Base-by-base conservation (phyloP, 2,888 invertebrate genomes). In the Magallana nippona region DNA sequence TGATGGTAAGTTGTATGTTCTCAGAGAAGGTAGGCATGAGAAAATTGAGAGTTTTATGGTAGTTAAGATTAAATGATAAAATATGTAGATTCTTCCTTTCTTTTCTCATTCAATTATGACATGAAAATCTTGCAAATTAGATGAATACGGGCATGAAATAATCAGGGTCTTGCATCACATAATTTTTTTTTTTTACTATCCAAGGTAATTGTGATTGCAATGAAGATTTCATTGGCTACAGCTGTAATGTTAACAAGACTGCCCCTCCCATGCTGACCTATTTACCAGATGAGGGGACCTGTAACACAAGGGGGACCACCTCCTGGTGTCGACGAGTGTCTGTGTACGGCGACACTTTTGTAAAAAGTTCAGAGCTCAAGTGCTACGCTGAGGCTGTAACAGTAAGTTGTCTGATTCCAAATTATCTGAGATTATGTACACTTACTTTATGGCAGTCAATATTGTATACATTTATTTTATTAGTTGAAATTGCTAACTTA, bases 151-250 rank as follows among this genome's bases (percentile, higher is more conserved):
- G 32, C 32, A 32, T 32, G 32, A 32, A 32, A 32, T 32, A 3
- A 32, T 3, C 32, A 32, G 2, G 32, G n/a, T 32, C 32, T 32
- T 32, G 32, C 32, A 32, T 44, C 44, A 44, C 10, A 8, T 44
- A 44, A 44, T 44, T 44, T 44, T 44, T 44, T 8, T 8, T n/a
- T 44, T 44, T 8, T 8, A 27, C 81, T 1, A 78, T 79, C 86
- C 13, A 84, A 90, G 90, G 89, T 71, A 44, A 58, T 19, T 90
- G 90, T 78, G 55, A 79, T 11, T 90, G 90, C 83, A 71, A 82
- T 11, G 57, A 81, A 56, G 87, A 84, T 10, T 89, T 83, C 81
- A 83, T 84, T 19, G 88, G 89, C 11, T 83, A 85, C 10, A 88
- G 89, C 83, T 90, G 90, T 79, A 87, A 87, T 56, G 85, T 89